Percentiles rank a stretch among this genome's conserved stretches.
Evolutionary conservation across 2,797 vertebrate genomes (phyloP).

Genomic region (Crocidura indochinensis): DNA sequence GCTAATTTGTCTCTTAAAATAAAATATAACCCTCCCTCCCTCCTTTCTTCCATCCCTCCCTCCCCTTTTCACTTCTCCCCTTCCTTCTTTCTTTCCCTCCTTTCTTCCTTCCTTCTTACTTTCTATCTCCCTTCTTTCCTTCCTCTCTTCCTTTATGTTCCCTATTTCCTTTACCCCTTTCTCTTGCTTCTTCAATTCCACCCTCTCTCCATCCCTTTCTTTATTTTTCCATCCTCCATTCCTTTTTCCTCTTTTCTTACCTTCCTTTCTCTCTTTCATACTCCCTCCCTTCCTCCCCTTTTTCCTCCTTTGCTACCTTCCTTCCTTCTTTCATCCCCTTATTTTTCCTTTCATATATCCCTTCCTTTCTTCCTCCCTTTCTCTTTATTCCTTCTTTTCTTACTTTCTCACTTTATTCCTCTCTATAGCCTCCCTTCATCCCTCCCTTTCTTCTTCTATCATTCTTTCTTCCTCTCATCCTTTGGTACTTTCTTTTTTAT

Average conservation of each 20-base stretch:
- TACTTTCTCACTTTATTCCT: background rate
- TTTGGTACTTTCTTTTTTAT: background rate
- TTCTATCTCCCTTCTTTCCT: background rate
- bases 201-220: background rate
- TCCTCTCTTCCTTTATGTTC: no score
- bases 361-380: background rate
- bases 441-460: background rate
- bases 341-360: no score
- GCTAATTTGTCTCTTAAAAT: conserved; percentile 61
- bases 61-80: no score
- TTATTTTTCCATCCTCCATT: background rate
- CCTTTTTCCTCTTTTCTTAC: no score
- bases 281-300: background rate
- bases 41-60: no score
- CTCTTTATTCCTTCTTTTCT: background rate
- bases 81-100: background rate
- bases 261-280: no score
- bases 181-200: no score
- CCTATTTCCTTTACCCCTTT: background rate
- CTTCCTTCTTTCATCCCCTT: background rate
- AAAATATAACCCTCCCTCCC: background rate
- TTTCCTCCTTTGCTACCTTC: no score
- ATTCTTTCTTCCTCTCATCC: background rate
- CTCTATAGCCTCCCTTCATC: no score
- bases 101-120: no score